A percentile compares a stretch with the other conserved stretches of the same genome.
phyloP scores from a whole-genome alignment of 30 jellyfish, hydroid and myxozoan species.

The Turritopsis rubra region DNA sequence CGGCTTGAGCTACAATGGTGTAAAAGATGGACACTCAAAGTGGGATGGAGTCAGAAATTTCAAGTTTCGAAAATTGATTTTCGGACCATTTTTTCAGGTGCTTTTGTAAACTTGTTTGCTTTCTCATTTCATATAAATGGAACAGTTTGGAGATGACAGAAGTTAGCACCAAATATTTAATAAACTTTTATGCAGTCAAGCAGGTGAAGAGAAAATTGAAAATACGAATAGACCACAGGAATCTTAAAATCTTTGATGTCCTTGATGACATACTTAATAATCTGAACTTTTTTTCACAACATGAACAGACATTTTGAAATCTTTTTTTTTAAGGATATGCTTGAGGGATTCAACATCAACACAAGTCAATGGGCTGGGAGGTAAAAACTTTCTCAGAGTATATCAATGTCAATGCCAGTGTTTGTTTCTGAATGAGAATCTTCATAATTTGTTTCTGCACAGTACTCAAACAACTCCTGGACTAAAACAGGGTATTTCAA shows the following conservation, averaged over 20 bases:
- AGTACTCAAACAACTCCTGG: too few relatives aligned
- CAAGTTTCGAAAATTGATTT: constrained; percentile 27
- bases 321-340: constrained; percentile 46
- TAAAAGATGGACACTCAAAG: constrained; percentile 59
- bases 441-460: too few relatives aligned
- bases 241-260: neutral
- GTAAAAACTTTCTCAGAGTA: constrained; percentile 31
- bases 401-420: too few relatives aligned
- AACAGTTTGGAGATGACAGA: too few relatives aligned
- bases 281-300: too few relatives aligned
- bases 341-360: constrained; percentile 76
- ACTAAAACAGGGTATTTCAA: too few relatives aligned
- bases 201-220: neutral
- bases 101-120: neutral
- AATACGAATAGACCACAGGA: neutral
- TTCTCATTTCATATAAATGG: neutral
- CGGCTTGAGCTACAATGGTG: constrained; percentile 71
- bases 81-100: constrained; percentile 20
- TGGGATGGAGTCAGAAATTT: constrained; percentile 83
- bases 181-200: too few relatives aligned
- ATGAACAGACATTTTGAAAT: too few relatives aligned
- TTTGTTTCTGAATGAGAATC: too few relatives aligned
- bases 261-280: neutral
- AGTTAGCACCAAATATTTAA: too few relatives aligned
- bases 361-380: constrained; percentile 91